phyloP scores from a whole-genome alignment of 2,797 vertebrate genomes.

The Crenuchus spilurus region DNA sequence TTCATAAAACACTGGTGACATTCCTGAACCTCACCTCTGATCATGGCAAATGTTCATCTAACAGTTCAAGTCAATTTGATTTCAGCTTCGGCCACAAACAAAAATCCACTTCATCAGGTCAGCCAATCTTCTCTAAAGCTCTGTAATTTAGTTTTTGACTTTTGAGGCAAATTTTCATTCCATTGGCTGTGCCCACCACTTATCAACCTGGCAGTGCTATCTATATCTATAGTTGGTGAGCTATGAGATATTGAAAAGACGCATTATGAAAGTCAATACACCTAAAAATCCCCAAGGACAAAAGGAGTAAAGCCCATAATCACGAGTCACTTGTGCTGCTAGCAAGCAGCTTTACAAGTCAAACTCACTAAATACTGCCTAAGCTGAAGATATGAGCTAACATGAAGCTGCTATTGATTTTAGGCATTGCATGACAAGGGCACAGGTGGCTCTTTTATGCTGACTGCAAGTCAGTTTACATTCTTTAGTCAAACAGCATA shows the following conservation, averaged over 20 bases:
- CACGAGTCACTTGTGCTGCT: background rate
- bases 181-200: background rate
- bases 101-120: background rate
- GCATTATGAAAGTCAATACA: background rate
- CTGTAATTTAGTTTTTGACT: background rate
- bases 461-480: background rate
- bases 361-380: background rate
- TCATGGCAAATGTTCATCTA: too few relatives aligned
- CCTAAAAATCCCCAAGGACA: background rate
- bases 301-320: conserved; percentile 1
- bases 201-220: background rate
- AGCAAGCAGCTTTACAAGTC: conserved; percentile 26
- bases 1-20: background rate
- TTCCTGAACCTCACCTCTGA: background rate
- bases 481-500: background rate
- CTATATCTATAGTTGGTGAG: background rate
- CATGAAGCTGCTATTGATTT: conserved; percentile 6
- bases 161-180: background rate
- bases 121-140: background rate
- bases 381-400: background rate
- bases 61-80: background rate
- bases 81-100: background rate
- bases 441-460: background rate
- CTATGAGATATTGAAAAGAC: background rate
- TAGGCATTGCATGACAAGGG: background rate